A percentile compares a stretch with the other conserved stretches of the same genome.
Conservation (phyloP, 92 coral and sea anemone genomes). For the Anthopleura xanthogrammica region DNA sequence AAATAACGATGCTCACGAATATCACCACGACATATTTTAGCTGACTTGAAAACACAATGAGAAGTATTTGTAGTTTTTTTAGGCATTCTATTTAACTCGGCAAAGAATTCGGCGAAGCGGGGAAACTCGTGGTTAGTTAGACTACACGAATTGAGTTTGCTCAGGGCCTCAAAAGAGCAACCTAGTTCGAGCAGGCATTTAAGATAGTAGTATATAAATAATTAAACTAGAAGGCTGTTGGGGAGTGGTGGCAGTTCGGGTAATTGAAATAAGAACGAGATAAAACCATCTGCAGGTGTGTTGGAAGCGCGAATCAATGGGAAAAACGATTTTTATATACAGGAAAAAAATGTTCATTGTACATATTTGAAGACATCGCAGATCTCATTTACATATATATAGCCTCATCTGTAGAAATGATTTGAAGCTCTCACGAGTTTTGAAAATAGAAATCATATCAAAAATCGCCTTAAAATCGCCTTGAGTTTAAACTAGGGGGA, state of each 20-base stretch:
- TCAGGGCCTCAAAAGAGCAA: slow-evolving; percentile 58
- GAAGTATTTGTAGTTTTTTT: neutral
- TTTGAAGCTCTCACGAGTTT: slow-evolving; percentile 56
- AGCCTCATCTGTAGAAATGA: slow-evolving; percentile 61
- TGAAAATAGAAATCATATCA: slow-evolving; percentile 5
- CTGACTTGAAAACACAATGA: neutral
- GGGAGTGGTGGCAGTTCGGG: slow-evolving; percentile 19
- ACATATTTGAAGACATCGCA: slow-evolving; percentile 74
- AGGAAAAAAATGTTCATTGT: slow-evolving; percentile 35
- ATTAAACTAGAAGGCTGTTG: slow-evolving; percentile 47
- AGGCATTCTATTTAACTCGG: neutral
- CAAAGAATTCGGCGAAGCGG: neutral
- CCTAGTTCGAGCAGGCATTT: slow-evolving; percentile 50
- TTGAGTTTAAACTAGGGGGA: slow-evolving; percentile 2
- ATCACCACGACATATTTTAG: neutral
- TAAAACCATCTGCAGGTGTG: slow-evolving; percentile 23
- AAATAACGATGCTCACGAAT: slow-evolving; percentile 10
- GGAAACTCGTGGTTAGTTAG: neutral
- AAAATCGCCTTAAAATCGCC: neutral
- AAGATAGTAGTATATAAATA: slow-evolving; percentile 63
- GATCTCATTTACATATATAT: slow-evolving; percentile 73
- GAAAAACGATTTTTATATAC: slow-evolving; percentile 2
- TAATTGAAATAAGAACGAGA: slow-evolving; percentile 24
- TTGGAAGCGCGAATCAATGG: slow-evolving; percentile 1
- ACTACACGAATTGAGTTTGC: slow-evolving; percentile 4